Percentiles rank a stretch among this genome's conserved stretches.
phyloP scores from a whole-genome alignment of 2,113 vertebrate species.

The Rafetus swinhoei region DNA sequence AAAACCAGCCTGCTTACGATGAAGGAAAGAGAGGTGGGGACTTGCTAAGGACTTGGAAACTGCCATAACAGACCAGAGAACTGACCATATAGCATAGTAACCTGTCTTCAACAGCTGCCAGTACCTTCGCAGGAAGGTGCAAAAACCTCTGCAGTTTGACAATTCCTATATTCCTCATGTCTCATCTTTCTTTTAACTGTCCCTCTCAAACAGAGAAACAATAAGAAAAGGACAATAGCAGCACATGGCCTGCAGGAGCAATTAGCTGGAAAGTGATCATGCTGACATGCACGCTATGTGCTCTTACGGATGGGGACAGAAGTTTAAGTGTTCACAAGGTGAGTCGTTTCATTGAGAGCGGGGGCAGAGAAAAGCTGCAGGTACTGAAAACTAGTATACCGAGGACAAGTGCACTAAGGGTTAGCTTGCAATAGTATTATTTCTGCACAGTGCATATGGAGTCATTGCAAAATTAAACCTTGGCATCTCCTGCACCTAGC shows the following conservation, averaged over 20 bases:
- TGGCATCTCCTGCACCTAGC: neutral
- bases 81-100: neutral
- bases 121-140: neutral
- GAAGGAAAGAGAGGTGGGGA: neutral
- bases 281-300: neutral
- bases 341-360: neutral
- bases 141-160: fast-evolving
- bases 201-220: neutral
- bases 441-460: fast-evolving
- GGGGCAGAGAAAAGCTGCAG: neutral
- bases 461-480: neutral
- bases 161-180: neutral
- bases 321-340: neutral
- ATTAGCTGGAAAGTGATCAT: neutral
- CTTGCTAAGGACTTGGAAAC: neutral
- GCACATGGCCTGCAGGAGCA: neutral
- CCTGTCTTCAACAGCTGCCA: neutral
- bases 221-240: neutral
- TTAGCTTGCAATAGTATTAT: neutral
- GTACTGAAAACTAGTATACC: neutral
- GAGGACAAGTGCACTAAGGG: neutral
- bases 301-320: neutral
- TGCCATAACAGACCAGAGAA: fast-evolving
- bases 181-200: neutral
- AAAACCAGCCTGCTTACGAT: neutral